These are phyloP conservation scores for Ochotona princeps DNA, from an alignment of 2,113 vertebrate species.

Conservation along the genomic window DNA sequence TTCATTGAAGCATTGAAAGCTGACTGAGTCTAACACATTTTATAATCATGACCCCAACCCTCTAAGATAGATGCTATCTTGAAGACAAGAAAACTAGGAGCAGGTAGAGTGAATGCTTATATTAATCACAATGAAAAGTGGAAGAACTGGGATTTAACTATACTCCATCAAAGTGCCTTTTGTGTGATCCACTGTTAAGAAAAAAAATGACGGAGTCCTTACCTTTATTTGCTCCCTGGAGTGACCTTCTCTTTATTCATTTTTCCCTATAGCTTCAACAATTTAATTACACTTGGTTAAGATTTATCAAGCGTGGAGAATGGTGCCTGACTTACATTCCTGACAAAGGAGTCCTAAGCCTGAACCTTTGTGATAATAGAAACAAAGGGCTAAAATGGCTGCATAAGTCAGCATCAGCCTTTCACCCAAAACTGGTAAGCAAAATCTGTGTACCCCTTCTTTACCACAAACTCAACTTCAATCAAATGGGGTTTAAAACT, in stretches of 20 bases:
- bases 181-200: background rate
- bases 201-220: background rate
- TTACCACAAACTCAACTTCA: constrained; percentile 34
- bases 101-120: background rate
- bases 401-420: constrained; percentile 85
- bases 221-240: background rate
- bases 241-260: constrained; percentile 13
- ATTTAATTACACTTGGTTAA: constrained; percentile 98
- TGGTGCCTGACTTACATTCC: constrained; percentile 84
- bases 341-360: constrained; percentile 45
- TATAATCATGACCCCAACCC: background rate
- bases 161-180: background rate
- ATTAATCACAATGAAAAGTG: background rate
- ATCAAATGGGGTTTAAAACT: constrained; percentile 3
- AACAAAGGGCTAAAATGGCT: constrained; percentile 89
- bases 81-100: background rate
- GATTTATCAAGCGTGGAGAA: constrained; percentile 88
- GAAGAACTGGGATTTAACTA: background rate
- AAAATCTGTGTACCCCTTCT: background rate
- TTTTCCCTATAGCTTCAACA: constrained; percentile 88
- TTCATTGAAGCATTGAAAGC: background rate
- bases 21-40: background rate
- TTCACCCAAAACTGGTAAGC: constrained; percentile 89
- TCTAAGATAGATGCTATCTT: background rate
- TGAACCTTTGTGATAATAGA: constrained; percentile 86